Evolutionary conservation across 1,140 invertebrate species (phyloP), one percentile per base, ranked within the genome.

Genomic region (silkworm (Bombyx mori)): DNA sequence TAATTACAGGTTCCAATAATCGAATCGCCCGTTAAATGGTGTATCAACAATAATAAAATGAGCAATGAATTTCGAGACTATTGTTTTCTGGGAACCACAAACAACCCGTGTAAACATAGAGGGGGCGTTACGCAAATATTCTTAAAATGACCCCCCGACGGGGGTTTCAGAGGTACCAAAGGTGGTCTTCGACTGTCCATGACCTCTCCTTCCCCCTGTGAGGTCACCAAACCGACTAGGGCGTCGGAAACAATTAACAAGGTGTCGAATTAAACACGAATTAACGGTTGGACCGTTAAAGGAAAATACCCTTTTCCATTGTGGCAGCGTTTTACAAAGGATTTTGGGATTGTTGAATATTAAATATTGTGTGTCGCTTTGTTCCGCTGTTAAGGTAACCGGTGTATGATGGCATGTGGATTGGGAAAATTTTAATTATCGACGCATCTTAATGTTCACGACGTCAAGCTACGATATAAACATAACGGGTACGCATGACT

Each of bases 1-100:
- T 86, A 85, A 86, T 86, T 86, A 85, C 78, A 73, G 73, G 77
- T 79, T 79, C 82, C 82, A 83, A 85, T 85, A 85, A 82, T 83
- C 79, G 80, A 85, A 85, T 83, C 71, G 76, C 71, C 76, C 82
- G 77, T 86, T 84, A 86, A 87, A 85, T 75, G 82, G 79, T 75
- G 79, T 82, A 87, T 79, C 69, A 87, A 87, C 83, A 87, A 87
- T 87, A 87, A 87, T 87, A 87, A 87, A 87, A 87, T 82, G 84
- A 82, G 82, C 84, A 87, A 87, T 85, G 82, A 85, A 84, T 87
- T 84, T 79, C 68, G 79, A 80, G 80, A 83, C 79, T 80, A 85
- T 86, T 86, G 85, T 88, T 86, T 86, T 82, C 78, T 85, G 79
- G 82, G 78, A 74, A 82, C 81, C 80, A 83, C 82, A 88, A 88